Base-by-base conservation (phyloP, 2,888 invertebrate genomes). In the Drosophila acutilabella region DNA sequence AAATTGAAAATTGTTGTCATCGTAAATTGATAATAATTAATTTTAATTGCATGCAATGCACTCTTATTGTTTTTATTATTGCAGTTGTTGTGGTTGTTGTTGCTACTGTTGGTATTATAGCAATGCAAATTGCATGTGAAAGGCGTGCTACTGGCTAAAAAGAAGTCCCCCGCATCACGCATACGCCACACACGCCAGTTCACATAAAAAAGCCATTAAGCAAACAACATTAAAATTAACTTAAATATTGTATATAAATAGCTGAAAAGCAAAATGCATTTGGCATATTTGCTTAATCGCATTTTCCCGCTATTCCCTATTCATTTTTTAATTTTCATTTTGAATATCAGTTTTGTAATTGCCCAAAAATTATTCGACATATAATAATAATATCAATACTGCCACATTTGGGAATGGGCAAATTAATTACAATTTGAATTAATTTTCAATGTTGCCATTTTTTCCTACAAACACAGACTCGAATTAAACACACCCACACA, bases 1-100 rank as follows among this genome's bases (percentile, higher is more conserved):
- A 78, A 85, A 85, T 86, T 85, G 85, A 86, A 88, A 85, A 80
- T 85, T 80, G 86, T 85, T 85, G 85, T 85, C 79, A 73, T 65
- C 86, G 86, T 71, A 81, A 85, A 85, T 85, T 85, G 86, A 80
- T 71, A 88, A 86, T 88, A 85, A 85, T 85, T 85, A 88, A 83
- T 74, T 81, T 88, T 85, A 88, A 85, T 85, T 85, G 79, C 80
- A 76, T 78, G 87, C 80, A 67, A 66, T 75, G 71, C 48, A 52
- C 30, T 57, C 56, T 48, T 51, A 47, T 23, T 52, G 41, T 45
- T 36, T 36, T 40, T 59, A 56, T 41, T 57, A 40, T 16, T 59
- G 20, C 48, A 52, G 45, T 44, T 42, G 42, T 47, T 74, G 66
- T 36, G 45, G 59, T 14, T 41, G 52, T 33, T 42, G 38, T 10